phyloP scores from a whole-genome alignment of 2,888 invertebrate genomes.

The Lobophora halterata region DNA sequence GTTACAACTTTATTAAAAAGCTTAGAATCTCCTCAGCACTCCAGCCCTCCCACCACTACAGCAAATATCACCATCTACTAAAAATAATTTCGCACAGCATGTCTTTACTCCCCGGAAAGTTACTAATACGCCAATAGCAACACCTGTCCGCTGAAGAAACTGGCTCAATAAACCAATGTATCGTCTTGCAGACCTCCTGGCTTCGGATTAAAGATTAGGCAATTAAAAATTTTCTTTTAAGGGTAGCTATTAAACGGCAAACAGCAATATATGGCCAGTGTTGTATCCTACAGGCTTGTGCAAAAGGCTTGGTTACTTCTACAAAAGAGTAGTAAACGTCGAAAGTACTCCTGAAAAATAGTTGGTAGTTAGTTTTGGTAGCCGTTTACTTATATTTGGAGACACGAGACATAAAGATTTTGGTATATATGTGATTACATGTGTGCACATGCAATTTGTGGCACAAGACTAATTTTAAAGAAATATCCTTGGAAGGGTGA shows the following conservation, averaged over 20 bases:
- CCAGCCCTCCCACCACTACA: slow-evolving; percentile 20
- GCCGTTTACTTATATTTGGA: too few species aligned
- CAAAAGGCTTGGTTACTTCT: slow-evolving; percentile 7
- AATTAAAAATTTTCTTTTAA: slow-evolving; percentile 73
- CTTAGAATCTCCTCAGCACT: background rate
- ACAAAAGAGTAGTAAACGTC: too few species aligned
- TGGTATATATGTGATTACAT: too few species aligned
- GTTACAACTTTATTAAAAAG: background rate
- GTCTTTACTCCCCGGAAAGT: slow-evolving; percentile 6
- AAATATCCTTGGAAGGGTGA: too few species aligned
- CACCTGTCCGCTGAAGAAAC: slow-evolving; percentile 33
- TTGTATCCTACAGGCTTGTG: slow-evolving; percentile 21
- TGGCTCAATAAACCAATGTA: slow-evolving; percentile 40
- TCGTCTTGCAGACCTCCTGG: slow-evolving; percentile 57
- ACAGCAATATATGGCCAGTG: slow-evolving; percentile 55
- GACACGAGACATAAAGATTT: too few species aligned
- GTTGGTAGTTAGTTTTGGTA: too few species aligned
- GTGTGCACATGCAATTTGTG: too few species aligned
- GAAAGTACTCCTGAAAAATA: too few species aligned
- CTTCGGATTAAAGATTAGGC: slow-evolving; percentile 61
- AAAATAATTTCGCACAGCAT: slow-evolving; percentile 22
- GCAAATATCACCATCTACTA: slow-evolving; percentile 17
- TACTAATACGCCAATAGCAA: slow-evolving; percentile 28
- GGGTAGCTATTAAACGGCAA: slow-evolving; percentile 66
- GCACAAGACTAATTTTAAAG: too few species aligned